Percentiles rank a stretch among this genome's conserved stretches.
Evolutionary conservation across 2,888 invertebrate genomes (phyloP).

Genomic region (Lasioglossum vierecki): DNA sequence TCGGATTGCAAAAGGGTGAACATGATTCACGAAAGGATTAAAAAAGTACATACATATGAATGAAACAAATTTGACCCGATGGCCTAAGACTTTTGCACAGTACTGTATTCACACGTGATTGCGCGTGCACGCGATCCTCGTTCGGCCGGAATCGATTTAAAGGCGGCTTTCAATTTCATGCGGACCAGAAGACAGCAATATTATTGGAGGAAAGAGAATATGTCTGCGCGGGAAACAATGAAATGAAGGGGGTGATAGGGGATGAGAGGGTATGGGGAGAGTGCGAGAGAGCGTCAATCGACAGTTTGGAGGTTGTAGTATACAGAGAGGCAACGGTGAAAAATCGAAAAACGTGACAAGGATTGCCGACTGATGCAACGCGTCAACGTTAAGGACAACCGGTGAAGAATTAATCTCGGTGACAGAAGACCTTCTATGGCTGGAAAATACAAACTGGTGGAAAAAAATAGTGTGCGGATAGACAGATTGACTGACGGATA

Average conservation of each 20-base stretch:
- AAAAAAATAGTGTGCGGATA: constrained; percentile 14
- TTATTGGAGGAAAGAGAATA: constrained; percentile 25
- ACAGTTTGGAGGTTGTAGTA: constrained; percentile 20
- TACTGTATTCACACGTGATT: background rate
- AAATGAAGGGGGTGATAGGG: background rate
- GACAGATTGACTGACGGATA: constrained; percentile 15
- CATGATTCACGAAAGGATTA: too few relatives aligned
- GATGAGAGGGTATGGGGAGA: background rate
- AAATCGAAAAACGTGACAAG: constrained; percentile 38
- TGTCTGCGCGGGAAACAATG: constrained; percentile 14
- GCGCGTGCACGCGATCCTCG: background rate
- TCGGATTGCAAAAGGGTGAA: too few relatives aligned
- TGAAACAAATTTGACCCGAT: too few relatives aligned
- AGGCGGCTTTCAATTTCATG: constrained; percentile 35
- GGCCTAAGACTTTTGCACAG: background rate
- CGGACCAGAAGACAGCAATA: constrained; percentile 23
- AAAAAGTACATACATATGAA: too few relatives aligned
- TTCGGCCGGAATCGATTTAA: constrained; percentile 23
- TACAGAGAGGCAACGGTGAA: constrained; percentile 15
- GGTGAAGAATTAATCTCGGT: constrained; percentile 55
- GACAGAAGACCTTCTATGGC: constrained; percentile 43
- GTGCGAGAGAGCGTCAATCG: constrained; percentile 37
- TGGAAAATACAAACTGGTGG: constrained; percentile 29
- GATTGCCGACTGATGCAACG: constrained; percentile 41
- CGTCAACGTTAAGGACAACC: constrained; percentile 49